A percentile compares a stretch with the other conserved stretches of the same genome.
Conservation (phyloP, 2,113 vertebrate genomes). For the Nothobranchius furzeri region DNA sequence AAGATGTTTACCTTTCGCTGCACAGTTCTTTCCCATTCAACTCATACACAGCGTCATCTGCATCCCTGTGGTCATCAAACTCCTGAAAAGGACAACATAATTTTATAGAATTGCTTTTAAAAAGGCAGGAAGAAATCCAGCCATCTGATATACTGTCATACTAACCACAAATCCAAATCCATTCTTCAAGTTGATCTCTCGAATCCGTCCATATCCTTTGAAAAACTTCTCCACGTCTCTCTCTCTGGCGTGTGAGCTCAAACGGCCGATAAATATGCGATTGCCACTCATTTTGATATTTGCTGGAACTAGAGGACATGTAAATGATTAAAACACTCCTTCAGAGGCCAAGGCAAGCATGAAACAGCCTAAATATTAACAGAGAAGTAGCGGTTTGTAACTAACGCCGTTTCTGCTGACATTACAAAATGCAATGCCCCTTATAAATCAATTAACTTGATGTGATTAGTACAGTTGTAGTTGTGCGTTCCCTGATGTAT, state of each 20-base stretch:
- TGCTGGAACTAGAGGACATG: constrained; percentile 1
- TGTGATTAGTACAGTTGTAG: no score
- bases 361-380: no score
- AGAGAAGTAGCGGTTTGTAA: background rate
- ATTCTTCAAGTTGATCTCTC: constrained; percentile 92
- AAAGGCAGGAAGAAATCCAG: background rate
- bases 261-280: constrained; percentile 91
- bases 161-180: constrained; percentile 94
- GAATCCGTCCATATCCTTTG: constrained; percentile 90
- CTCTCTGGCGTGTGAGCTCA: constrained; percentile 90
- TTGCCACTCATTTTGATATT: constrained; percentile 84
- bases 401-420: no score
- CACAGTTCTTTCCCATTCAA: constrained; percentile 91
- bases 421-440: no score
- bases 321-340: no score
- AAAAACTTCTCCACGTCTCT: constrained; percentile 94
- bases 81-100: constrained; percentile 72
- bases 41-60: constrained; percentile 92
- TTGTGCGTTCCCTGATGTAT: no score
- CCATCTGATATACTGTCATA: background rate
- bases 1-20: constrained; percentile 83
- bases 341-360: no score
- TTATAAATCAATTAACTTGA: no score
- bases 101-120: background rate
- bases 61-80: constrained; percentile 92